These are phyloP conservation scores for Pangasius sanitwongsei DNA, from an alignment of 2,797 vertebrate genomes.

Conservation along the genomic window DNA sequence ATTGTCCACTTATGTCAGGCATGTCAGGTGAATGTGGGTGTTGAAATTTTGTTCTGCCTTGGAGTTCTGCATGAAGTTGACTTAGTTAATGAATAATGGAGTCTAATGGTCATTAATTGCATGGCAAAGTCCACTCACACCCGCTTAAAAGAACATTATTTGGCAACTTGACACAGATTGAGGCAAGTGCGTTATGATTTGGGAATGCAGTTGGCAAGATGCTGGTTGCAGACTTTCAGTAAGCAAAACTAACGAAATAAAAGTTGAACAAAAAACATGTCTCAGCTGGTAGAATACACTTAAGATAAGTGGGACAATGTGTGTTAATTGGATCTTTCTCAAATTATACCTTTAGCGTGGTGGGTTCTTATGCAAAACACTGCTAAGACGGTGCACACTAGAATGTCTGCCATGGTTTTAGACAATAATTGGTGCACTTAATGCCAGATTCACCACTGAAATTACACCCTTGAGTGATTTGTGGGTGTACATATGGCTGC, in stretches of 20 bases:
- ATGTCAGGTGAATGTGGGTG: background rate
- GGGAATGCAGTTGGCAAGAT: background rate
- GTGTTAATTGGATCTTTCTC: background rate
- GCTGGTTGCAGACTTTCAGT: background rate
- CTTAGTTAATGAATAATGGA: constrained; percentile 14
- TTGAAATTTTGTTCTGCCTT: background rate
- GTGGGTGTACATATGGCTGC: background rate
- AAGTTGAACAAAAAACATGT: background rate
- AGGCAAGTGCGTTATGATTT: background rate
- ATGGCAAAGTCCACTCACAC: constrained; percentile 3
- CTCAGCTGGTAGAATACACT: background rate
- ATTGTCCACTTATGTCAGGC: background rate
- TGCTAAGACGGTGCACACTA: background rate
- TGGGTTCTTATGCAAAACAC: background rate
- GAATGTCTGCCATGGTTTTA: background rate
- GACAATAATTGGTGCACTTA: background rate
- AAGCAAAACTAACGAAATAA: background rate
- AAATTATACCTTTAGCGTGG: background rate
- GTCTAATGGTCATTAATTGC: background rate
- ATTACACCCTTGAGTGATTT: background rate
- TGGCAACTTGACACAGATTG: background rate
- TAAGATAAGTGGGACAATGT: background rate
- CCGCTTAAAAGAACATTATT: background rate
- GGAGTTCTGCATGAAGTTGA: background rate
- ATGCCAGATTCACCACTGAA: background rate